Base-by-base conservation (phyloP, 2,113 vertebrate genomes). In the Cepphus grylle region DNA sequence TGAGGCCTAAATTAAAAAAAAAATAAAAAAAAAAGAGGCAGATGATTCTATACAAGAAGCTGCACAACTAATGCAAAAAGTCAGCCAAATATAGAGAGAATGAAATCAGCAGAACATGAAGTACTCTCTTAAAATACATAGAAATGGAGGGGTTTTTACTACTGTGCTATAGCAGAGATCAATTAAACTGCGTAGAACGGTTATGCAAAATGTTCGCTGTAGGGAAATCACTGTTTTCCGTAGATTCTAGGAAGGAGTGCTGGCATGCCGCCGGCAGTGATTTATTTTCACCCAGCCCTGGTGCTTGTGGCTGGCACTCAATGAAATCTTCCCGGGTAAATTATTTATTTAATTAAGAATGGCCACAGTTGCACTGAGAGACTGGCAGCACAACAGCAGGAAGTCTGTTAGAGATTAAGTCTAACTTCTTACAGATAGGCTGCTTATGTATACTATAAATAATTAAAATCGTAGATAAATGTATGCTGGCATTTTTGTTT, bases 261-360 rank as follows among this genome's bases (percentile, higher is more conserved):
- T 95, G 86, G 91, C 86, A 38, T 10, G 17, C 81, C 0, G 67
- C 86, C 5, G 4, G 47, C 65, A 71, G 81, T 74, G 95, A 95
- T 96, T 97, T 96, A 61, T 95, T 96, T 94, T 91, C 93, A 84
- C 81, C 77, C 93, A 89, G 56, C n/a, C 55, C 40, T 3, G 19
- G 50, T 95, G 86, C 89, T 92, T 84, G 77, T 89, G 89, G 88
- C 81, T 97, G 80, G 86, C 81, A 61, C 47, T 91, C 86, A 94
- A 43, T 67, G 61, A 95, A 90, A 34, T 81, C 89, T 93, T 96
- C 73, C 81, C 78, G 73, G 61, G 65, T 38, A 67, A 78, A 96
- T 96, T 96, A 97, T 96, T 96, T 96, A 95, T 96, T 97, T 96
- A 87, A 81, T 87, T 84, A 74, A 80, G 61, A 55, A 25, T 2